Evolutionary conservation across 2,797 vertebrate genomes (phyloP), one percentile per base, ranked within the genome.

Genomic region (Pempheris klunzingeri): DNA sequence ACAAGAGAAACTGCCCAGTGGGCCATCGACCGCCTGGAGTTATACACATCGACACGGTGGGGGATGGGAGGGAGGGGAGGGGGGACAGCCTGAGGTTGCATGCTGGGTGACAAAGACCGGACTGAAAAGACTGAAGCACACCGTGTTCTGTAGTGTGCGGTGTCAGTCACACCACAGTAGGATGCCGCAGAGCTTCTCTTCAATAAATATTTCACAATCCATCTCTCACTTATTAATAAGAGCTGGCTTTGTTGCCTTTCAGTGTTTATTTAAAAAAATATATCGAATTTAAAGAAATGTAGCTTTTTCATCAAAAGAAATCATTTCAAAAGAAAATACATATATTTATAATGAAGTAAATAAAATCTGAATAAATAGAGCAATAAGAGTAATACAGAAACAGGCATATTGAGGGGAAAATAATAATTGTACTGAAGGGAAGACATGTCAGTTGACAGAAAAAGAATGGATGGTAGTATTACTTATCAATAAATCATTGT

Each of bases 31-130:
- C n/a, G 61, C 80, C 72, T 38, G 80, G 15, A 52, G 77, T 80
- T 22, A 38, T 43, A 78, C 71, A 78, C 53, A 22, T 34, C 0
- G 4, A 64, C 38, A 64, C 8, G 7, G 53, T 11, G 46, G 52
- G 49, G 26, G 57, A 32, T 1, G 2, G 46, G 9, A 0, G 20
- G 26, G 8, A 0, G 13, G n/a, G n/a, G 22, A 7, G 11, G 43
- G 9, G 7, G 7, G 0, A 11, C 57, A 17, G 14, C 41, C 59
- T 44, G 7, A 5, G 69, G 60, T 61, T 30, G 53, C 57, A 30
- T 68, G 69, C 81, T 76, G 71, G 50, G 44, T 55, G 64, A 83
- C 71, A 81, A 46, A 63, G 60, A 39, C 24, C 50, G 55, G 41
- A 62, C 64, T 24, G 36, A 58, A 80, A 24, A 53, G 50, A 65